Conservation (phyloP, 2,797 vertebrate genomes). For the Lithobates pipiens region DNA sequence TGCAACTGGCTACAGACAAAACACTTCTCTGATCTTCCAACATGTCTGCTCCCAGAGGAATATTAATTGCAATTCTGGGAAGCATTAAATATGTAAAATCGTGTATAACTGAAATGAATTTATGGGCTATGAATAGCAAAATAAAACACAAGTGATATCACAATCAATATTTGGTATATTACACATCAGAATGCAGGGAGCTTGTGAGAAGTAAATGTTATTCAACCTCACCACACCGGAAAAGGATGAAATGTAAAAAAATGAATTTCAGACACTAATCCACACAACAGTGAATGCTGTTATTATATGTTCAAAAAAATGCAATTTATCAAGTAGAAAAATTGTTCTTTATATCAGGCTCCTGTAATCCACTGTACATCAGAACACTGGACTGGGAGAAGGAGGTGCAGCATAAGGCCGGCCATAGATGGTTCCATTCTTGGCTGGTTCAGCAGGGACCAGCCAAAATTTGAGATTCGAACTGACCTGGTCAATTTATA, state of each 20-base stretch:
- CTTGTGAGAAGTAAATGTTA: conserved; percentile 10
- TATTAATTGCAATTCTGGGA: conserved; percentile 77
- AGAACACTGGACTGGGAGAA: no score
- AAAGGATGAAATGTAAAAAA: not conserved
- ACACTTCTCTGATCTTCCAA: conserved; percentile 44
- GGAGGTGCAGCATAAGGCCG: no score
- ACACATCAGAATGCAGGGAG: conserved; percentile 8
- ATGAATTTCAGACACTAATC: no score
- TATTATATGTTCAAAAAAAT: no score
- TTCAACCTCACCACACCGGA: not conserved
- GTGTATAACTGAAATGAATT: conserved; percentile 64
- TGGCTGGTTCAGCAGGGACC: no score
- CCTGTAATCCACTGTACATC: no score
- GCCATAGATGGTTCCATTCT: no score
- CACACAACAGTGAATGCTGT: no score
- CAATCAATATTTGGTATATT: conserved; percentile 56
- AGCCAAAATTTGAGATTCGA: no score
- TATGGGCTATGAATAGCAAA: conserved; percentile 54
- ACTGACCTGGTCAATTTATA: no score
- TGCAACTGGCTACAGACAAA: conserved; percentile 34
- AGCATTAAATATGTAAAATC: conserved; percentile 79
- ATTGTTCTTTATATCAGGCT: no score
- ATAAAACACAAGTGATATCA: conserved; percentile 42
- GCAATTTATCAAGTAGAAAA: no score
- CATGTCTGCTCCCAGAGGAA: conserved; percentile 66